Evolutionary conservation across 2,797 vertebrate species (phyloP), one percentile per base, ranked within the genome.

Genomic region (Darevskia mixta): DNA sequence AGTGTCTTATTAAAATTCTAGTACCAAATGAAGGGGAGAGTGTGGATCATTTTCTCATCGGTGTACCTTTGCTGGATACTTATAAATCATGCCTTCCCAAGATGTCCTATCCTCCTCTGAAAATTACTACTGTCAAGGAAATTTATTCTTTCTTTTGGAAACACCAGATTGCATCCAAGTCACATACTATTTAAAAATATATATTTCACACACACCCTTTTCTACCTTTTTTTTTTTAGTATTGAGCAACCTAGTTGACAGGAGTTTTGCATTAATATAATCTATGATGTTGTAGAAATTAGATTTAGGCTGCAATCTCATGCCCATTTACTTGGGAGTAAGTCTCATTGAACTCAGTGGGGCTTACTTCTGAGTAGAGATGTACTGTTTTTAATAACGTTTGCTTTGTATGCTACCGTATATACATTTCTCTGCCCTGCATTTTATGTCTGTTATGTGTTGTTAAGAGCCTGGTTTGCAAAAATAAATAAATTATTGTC

Each of bases 321-420:
- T 45, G 45, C 25, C 76, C 15, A n/a, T 13, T 49, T 80, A 23
- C 20, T 18, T 35, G 32, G 3, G 3, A 61, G 7, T 32, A 79
- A 45, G 45, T 27, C 49, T 6, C 17, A 23, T 20, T 32, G n/a
- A 32, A 58, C 17, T 55, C 17, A 58, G 7, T 79, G 49, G 77
- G 23, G 32, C n/a, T 32, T 17, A 25, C 15, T 41, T 66, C 20
- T 66, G 35, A 66, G 23, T 66, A 81, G 20, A 38, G 9, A 41
- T 15, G 9, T 81, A 17, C 7, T 32, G n/a, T 18, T 64, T 9
- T 66, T 7, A 23, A 66, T 27, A 2, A 7, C 35, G 55, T 25
- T 71, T 18, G 23, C 7, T n/a, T 0, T 8, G 4, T 8, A 2
- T 17, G 9, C 13, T 7, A n/a, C n/a, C n/a, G n/a, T n/a, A 7